phyloP scores from a whole-genome alignment of 2,113 vertebrate species.

The Columba livia region DNA sequence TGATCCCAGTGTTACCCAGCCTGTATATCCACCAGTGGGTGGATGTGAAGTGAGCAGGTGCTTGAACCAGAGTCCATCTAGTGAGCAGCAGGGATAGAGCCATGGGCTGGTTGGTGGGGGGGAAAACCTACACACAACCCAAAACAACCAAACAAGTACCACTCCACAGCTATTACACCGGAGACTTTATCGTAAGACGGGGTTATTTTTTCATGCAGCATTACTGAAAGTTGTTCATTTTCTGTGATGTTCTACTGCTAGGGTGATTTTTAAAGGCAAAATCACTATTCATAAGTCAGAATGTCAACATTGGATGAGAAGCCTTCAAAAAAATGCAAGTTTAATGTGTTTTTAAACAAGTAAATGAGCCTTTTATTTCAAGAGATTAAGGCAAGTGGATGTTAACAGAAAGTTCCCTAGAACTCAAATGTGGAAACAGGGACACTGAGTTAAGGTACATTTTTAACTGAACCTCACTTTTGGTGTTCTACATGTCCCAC shows the following conservation, averaged over 20 bases:
- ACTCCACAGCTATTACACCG: fast-evolving
- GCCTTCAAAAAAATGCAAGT: background rate
- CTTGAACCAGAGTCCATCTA: background rate
- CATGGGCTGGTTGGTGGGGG: fast-evolving
- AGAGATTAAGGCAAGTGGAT: background rate
- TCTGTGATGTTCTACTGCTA: too few species aligned
- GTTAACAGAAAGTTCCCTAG: background rate
- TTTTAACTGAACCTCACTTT: background rate
- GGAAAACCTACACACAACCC: too few species aligned
- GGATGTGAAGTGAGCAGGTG: background rate
- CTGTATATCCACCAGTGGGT: fast-evolving
- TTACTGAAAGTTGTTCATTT: background rate
- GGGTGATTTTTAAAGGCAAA: background rate
- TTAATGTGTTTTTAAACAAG: background rate
- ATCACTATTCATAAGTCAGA: background rate
- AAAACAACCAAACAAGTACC: background rate
- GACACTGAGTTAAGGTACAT: fast-evolving
- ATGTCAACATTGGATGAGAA: background rate
- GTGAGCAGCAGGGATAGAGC: background rate
- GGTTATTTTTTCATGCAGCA: background rate
- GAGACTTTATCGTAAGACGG: background rate
- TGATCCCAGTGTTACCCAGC: background rate
- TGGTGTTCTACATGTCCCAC: background rate
- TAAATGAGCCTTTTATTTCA: background rate
- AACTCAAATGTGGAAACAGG: background rate